Percentiles rank a stretch among this genome's conserved stretches.
Conservation (phyloP, 2,888 invertebrate species). For the Aphodius granarius region DNA sequence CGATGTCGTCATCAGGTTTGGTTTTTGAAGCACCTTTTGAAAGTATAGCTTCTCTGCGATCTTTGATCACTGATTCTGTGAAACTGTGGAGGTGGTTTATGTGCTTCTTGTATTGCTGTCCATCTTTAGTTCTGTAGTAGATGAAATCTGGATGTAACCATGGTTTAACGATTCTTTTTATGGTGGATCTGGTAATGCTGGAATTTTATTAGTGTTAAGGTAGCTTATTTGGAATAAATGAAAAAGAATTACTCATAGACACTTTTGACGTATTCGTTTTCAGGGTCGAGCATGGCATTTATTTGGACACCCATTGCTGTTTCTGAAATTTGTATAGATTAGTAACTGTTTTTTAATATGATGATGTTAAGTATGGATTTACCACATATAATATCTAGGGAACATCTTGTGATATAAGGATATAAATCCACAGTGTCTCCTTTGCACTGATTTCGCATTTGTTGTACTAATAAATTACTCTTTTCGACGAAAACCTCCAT, state of each 20-base stretch:
- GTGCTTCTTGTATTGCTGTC: conserved; percentile 9
- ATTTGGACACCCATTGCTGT: conserved; percentile 78
- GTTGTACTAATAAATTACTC: conserved; percentile 10
- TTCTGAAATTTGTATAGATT: conserved; percentile 57
- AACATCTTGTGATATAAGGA: conserved; percentile 13
- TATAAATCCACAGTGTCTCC: conserved; percentile 9
- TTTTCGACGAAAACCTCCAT: conserved; percentile 20
- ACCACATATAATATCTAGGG: conserved; percentile 25
- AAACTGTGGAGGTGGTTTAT: conserved; percentile 15
- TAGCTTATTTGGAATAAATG: background rate
- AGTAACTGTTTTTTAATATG: background rate
- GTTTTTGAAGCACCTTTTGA: background rate
- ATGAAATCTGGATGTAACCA: conserved; percentile 20
- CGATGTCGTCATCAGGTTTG: background rate
- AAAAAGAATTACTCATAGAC: conserved; percentile 53
- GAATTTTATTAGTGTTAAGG: background rate
- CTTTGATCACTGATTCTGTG: conserved; percentile 17
- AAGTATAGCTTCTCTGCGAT: conserved; percentile 2
- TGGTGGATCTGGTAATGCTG: conserved; percentile 13
- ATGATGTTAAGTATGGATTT: background rate
- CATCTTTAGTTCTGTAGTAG: conserved; percentile 11
- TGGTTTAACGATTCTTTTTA: conserved; percentile 18
- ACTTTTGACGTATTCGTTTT: conserved; percentile 70
- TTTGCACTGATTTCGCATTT: conserved; percentile 6
- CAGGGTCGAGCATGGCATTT: conserved; percentile 66